Conservation (phyloP, 1,140 invertebrate genomes). For the Tigriopus japonicus region DNA sequence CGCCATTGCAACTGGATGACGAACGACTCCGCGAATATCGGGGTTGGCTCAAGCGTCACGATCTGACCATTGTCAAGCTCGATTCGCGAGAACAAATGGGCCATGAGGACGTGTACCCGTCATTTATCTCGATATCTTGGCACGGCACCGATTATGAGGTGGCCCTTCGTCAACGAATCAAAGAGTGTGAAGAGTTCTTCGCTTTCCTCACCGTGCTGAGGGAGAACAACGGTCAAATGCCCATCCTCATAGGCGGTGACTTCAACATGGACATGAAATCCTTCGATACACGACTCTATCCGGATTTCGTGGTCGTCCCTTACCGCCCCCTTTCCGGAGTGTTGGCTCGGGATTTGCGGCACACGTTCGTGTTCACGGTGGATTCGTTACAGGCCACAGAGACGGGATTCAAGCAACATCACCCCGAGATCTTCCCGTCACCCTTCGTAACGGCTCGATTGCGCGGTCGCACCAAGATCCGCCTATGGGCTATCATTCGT, state of each 20-base stretch:
- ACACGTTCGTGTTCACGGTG: background rate
- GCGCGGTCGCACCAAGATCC: background rate
- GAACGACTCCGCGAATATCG: background rate
- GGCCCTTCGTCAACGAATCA: background rate
- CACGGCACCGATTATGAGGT: background rate
- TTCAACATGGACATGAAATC: constrained; percentile 10
- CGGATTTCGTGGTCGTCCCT: background rate
- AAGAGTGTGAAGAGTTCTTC: background rate
- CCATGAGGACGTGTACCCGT: background rate
- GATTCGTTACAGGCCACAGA: background rate
- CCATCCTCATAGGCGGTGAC: constrained; percentile 3
- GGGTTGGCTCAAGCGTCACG: background rate
- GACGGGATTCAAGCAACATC: background rate
- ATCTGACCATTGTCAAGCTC: background rate
- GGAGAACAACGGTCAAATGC: background rate
- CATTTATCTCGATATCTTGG: background rate
- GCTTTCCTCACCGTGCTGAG: background rate
- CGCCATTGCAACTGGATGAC: background rate
- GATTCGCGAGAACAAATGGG: background rate
- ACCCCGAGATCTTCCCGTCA: constrained; percentile 1
- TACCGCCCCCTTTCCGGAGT: background rate
- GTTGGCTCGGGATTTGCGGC: background rate
- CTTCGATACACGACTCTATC: background rate
- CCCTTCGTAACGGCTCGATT: background rate
- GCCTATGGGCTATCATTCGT: background rate